These are phyloP conservation scores for Blastobasis lacticolella DNA, from an alignment of 2,888 invertebrate species.

Conservation along the genomic window DNA sequence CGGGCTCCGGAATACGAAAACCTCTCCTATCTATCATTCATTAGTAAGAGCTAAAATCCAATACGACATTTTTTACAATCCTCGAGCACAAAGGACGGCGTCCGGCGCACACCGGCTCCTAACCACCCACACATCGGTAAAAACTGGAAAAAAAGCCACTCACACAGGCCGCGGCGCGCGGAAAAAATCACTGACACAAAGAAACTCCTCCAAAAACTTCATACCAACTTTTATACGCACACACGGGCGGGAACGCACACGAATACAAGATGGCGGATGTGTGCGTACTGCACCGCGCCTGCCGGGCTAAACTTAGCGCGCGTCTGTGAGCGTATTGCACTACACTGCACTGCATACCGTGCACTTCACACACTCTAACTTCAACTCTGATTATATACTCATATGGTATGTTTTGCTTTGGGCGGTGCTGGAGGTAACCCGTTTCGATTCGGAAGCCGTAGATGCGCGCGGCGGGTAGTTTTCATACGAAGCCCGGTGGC, in stretches of 20 bases:
- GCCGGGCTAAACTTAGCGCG: conserved; percentile 63
- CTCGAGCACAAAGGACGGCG: conserved; percentile 69
- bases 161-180: conserved; percentile 52
- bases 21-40: conserved; percentile 69
- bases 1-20: conserved; percentile 40
- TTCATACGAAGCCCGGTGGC: conserved; percentile 67
- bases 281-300: conserved; percentile 54
- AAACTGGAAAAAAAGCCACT: conserved; percentile 70
- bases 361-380: conserved; percentile 5
- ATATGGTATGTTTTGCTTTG: conserved; percentile 17
- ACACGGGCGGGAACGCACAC: conserved; percentile 32
- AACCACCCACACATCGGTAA: conserved; percentile 46
- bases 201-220: conserved; percentile 71
- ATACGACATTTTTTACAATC: conserved; percentile 74
- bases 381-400: background rate
- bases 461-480: conserved; percentile 70
- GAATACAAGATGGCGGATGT: conserved; percentile 34
- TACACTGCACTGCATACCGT: conserved; percentile 13
- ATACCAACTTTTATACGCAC: conserved; percentile 64
- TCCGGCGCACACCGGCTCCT: conserved; percentile 44
- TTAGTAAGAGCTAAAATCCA: conserved; percentile 70
- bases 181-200: conserved; percentile 74
- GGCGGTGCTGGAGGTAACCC: conserved; percentile 17
- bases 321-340: conserved; percentile 33
- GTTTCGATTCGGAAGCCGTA: conserved; percentile 19